Percentiles rank a stretch among this genome's conserved stretches.
These are phyloP conservation scores for Drosophila ficusphila DNA, from an alignment of 1,140 invertebrate species.

Conservation along the genomic window DNA sequence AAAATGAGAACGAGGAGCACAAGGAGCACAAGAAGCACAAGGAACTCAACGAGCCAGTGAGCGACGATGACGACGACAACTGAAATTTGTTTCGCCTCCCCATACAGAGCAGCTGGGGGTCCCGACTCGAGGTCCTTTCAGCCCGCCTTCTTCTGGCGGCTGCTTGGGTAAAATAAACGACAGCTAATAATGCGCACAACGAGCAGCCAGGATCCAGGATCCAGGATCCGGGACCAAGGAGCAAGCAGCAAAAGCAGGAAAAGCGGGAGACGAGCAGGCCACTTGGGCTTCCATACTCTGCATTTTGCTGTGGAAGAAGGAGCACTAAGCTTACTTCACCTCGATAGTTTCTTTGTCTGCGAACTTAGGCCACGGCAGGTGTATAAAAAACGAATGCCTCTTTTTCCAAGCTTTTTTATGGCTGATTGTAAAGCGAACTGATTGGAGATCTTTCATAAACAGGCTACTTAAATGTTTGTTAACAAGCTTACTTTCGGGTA, in stretches of 20 bases:
- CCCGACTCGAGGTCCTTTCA: constrained; percentile 10
- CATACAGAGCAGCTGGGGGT: constrained; percentile 31
- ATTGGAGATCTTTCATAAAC: too few species aligned
- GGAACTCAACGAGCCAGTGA: constrained; percentile 25
- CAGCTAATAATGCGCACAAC: constrained; percentile 79
- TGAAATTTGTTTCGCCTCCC: constrained; percentile 68
- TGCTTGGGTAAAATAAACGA: constrained; percentile 76
- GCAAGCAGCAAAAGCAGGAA: not conserved
- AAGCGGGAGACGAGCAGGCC: constrained; percentile 35
- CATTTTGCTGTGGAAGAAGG: constrained; percentile 1
- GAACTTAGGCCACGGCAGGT: not conserved
- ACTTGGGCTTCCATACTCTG: constrained; percentile 30
- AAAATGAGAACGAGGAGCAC: constrained; percentile 15
- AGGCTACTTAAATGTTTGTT: too few species aligned
- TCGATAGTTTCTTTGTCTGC: constrained; percentile 12
- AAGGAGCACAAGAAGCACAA: not conserved
- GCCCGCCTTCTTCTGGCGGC: constrained; percentile 20
- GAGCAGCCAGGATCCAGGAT: constrained; percentile 52
- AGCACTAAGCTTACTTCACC: not conserved
- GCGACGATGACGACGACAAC: constrained; percentile 60
- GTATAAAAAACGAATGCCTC: not conserved
- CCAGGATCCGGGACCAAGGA: constrained; percentile 28
- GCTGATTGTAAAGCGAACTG: not conserved
- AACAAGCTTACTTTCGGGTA: too few species aligned
- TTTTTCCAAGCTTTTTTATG: not conserved